A percentile compares a stretch with the other conserved stretches of the same genome.
phyloP scores from a whole-genome alignment of 2,888 invertebrate species.

The Smittia aterrima region DNA sequence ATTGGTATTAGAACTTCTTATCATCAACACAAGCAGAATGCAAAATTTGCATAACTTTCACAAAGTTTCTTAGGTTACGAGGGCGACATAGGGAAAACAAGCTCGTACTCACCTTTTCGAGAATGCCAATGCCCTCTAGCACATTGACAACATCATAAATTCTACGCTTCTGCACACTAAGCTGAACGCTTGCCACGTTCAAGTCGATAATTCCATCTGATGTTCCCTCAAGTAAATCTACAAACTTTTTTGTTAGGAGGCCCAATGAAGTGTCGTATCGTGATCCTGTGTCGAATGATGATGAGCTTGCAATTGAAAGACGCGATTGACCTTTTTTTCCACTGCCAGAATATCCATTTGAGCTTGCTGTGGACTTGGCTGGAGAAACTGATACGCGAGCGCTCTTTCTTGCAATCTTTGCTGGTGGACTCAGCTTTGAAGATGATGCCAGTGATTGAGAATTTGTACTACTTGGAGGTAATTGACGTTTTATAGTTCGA shows the following conservation, averaged over 20 bases:
- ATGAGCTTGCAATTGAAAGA: constrained; percentile 14
- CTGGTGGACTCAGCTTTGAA: constrained; percentile 12
- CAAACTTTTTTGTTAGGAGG: constrained; percentile 92
- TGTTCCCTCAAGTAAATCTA: constrained; percentile 81
- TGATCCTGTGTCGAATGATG: constrained; percentile 35
- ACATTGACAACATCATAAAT: constrained; percentile 98
- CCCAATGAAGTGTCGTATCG: constrained; percentile 90
- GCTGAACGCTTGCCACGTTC: constrained; percentile 82
- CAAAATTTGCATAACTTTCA: constrained; percentile 11
- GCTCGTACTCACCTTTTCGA: constrained; percentile 65
- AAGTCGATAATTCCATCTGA: constrained; percentile 88
- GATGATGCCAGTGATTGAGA: not conserved
- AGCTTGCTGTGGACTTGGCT: constrained; percentile 34
- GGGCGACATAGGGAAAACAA: not conserved
- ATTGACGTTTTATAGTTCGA: constrained; percentile 39
- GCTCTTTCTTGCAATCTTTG: constrained; percentile 32
- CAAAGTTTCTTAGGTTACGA: not conserved
- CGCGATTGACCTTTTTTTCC: constrained; percentile 15
- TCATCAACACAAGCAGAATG: not conserved
- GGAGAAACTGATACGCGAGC: constrained; percentile 32
- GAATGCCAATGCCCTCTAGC: constrained; percentile 90
- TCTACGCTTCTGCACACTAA: constrained; percentile 90
- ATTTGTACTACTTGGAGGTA: constrained; percentile 33
- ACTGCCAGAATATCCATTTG: not conserved
- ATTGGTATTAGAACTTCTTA: not conserved